Conservation (phyloP, 1,140 invertebrate genomes). For the Bombus sibiricus region DNA sequence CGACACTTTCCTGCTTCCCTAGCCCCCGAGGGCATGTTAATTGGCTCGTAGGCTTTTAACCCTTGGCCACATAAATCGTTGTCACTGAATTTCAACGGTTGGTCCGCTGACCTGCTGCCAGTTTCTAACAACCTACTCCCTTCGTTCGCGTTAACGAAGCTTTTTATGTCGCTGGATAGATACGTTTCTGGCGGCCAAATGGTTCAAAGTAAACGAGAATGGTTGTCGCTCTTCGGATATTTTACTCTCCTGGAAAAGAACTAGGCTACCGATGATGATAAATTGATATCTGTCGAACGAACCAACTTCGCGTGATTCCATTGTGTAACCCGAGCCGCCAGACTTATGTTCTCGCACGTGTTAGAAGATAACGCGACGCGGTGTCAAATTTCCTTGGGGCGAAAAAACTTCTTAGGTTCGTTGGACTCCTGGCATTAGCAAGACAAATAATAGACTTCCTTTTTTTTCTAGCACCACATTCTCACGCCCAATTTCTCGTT, state of each 20-base stretch:
- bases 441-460: neutral
- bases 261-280: neutral
- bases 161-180: neutral
- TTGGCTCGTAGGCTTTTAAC: constrained; percentile 21
- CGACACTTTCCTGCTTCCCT: constrained; percentile 46
- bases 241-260: neutral
- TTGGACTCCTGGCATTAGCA: neutral
- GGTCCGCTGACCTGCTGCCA: neutral
- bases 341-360: neutral
- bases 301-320: too few species aligned
- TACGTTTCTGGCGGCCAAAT: fast-evolving
- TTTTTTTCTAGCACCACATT: neutral
- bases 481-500: neutral
- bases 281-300: neutral
- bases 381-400: neutral
- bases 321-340: fast-evolving
- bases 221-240: neutral
- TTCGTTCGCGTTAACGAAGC: constrained; percentile 1
- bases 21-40: constrained; percentile 25
- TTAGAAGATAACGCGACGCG: neutral
- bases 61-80: neutral
- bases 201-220: neutral
- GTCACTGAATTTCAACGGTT: constrained; percentile 2
- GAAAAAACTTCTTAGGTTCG: neutral
- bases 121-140: constrained; percentile 21